Conservation (phyloP, 2,888 invertebrate genomes). For the Epinotia demarniana region DNA sequence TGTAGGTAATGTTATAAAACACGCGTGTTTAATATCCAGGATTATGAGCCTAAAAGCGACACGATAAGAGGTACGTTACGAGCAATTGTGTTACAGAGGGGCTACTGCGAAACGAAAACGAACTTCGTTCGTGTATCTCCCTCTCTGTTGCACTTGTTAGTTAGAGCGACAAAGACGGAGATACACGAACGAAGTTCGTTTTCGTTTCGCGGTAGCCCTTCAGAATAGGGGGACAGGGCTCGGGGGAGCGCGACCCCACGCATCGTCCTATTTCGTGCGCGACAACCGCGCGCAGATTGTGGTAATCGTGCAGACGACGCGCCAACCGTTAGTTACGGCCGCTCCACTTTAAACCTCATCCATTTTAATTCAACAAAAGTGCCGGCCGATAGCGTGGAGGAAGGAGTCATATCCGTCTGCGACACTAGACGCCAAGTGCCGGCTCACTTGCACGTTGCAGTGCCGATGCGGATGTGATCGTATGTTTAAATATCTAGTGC, state of each 20-base stretch:
- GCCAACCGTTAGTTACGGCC: slow-evolving; percentile 80
- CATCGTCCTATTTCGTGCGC: slow-evolving; percentile 68
- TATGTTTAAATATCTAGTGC: neutral
- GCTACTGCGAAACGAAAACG: too few species aligned
- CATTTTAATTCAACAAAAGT: slow-evolving; percentile 84
- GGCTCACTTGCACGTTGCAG: slow-evolving; percentile 48
- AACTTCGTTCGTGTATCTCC: too few species aligned
- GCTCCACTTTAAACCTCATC: slow-evolving; percentile 84
- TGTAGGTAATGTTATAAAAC: too few species aligned
- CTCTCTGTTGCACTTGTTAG: too few species aligned
- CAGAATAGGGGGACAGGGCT: slow-evolving; percentile 45
- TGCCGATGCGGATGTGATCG: slow-evolving; percentile 31
- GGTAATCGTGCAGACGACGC: slow-evolving; percentile 72
- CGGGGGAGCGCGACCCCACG: slow-evolving; percentile 65
- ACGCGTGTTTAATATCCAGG: too few species aligned
- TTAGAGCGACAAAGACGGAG: too few species aligned
- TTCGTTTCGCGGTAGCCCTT: too few species aligned
- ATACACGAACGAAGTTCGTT: too few species aligned
- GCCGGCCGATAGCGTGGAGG: slow-evolving; percentile 82
- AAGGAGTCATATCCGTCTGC: slow-evolving; percentile 81
- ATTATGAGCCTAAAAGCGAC: too few species aligned
- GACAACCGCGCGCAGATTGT: slow-evolving; percentile 58
- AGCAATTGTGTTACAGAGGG: too few species aligned
- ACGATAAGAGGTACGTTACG: too few species aligned
- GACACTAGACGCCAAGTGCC: slow-evolving; percentile 52